Evolutionary conservation across 2,797 vertebrate genomes (phyloP).

Genomic region (Mormyrops attenuatus): DNA sequence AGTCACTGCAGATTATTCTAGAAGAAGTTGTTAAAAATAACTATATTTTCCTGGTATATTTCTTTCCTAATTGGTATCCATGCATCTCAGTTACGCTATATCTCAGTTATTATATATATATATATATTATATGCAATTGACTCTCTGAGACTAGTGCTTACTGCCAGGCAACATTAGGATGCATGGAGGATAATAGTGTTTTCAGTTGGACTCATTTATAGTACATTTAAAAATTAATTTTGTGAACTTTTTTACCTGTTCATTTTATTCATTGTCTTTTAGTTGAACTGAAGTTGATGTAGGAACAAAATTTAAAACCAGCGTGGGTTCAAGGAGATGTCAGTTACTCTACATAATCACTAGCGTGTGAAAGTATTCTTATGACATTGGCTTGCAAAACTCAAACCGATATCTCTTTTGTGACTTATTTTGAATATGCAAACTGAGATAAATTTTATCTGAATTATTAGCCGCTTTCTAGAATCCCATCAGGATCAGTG

Average conservation of each 20-base stretch:
- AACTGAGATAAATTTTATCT: background rate
- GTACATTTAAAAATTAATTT: background rate
- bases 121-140: background rate
- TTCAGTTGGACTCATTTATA: background rate
- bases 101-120: too few relatives aligned
- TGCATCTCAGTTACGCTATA: background rate
- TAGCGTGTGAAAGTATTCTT: background rate
- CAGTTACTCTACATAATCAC: background rate
- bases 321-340: constrained; percentile 4
- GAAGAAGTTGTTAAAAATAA: background rate
- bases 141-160: background rate
- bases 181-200: background rate
- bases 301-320: background rate
- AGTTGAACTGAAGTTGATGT: background rate
- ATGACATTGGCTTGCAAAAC: background rate
- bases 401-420: background rate
- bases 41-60: background rate
- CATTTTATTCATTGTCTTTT: background rate
- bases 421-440: background rate
- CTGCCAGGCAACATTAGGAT: background rate
- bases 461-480: background rate
- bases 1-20: background rate
- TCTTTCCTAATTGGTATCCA: constrained; percentile 4
- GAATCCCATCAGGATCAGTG: background rate
- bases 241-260: background rate